Conservation (phyloP, 2,888 invertebrate species). For the Caenorhabditis macrosperma region DNA sequence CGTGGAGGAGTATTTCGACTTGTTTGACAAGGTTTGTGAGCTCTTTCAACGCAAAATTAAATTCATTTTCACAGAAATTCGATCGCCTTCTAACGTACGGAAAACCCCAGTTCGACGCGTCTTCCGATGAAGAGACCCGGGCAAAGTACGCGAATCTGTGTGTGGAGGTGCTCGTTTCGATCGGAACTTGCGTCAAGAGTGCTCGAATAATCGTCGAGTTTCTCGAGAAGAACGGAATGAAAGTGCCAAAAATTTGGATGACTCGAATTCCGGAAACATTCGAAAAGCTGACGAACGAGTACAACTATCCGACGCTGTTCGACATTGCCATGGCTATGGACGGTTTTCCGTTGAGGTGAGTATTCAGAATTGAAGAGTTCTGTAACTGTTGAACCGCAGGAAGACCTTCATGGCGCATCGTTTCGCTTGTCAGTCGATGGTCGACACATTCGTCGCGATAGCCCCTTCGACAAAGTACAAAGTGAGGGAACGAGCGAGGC, state of each 20-base stretch:
- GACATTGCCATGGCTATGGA: slow-evolving; percentile 47
- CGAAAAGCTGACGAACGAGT: slow-evolving; percentile 21
- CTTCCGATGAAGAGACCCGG: background rate
- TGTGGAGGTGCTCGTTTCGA: slow-evolving; percentile 42
- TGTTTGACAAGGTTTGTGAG: slow-evolving; percentile 32
- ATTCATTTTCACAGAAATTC: slow-evolving; percentile 31
- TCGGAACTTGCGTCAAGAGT: slow-evolving; percentile 32
- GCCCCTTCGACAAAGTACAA: slow-evolving; percentile 36
- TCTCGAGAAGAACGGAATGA: slow-evolving; percentile 15
- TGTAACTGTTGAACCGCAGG: slow-evolving; percentile 7
- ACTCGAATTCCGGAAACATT: slow-evolving; percentile 31
- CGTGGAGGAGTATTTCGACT: slow-evolving; percentile 36
- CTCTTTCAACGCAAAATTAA: too few species aligned
- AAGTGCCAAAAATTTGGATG: slow-evolving; percentile 42
- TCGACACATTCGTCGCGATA: slow-evolving; percentile 18
- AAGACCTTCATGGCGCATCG: slow-evolving; percentile 39
- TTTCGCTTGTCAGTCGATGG: slow-evolving; percentile 27
- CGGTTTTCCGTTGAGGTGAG: slow-evolving; percentile 43
- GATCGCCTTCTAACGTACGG: slow-evolving; percentile 33
- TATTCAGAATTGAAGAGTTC: background rate
- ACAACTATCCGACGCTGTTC: slow-evolving; percentile 44
- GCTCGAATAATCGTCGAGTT: slow-evolving; percentile 22
- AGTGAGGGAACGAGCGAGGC: slow-evolving; percentile 20
- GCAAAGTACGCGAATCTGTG: slow-evolving; percentile 39
- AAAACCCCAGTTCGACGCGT: slow-evolving; percentile 35